Evolutionary conservation across 2,113 vertebrate species (phyloP), one percentile per base, ranked within the genome.

Genomic region (Turdus rufiventris): DNA sequence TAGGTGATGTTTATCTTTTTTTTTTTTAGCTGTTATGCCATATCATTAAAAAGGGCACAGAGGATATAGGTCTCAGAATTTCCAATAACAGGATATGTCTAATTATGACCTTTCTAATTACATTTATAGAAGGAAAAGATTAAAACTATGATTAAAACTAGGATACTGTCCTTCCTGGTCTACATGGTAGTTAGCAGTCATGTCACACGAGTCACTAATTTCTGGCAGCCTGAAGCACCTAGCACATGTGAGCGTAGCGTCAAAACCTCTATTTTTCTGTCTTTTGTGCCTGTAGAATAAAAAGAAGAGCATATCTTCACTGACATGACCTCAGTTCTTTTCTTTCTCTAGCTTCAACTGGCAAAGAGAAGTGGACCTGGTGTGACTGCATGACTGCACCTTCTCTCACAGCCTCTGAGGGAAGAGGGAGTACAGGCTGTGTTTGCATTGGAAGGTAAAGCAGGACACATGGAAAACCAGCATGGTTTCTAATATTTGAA

Each of bases 171-270:
- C 16, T 91, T 20, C 26, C 23, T 53, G 45, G 7, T 54, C 40
- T 48, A 28, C 7, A 9, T 10, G 23, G 42, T 68, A 42, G 23
- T 21, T 43, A 45, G 17, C 21, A 71, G 28, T 51, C 51, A 45
- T 0, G 0, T 45, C 53, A 48, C 2, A 6, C 65, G 54, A 5
- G 40, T 60, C 57, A 36, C 29, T 57, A 63, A 75, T 74, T 88
- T 56, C 48, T 84, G 40, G 19, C 34, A 89, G 48, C 33, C 47
- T 3, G 2, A 79, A 72, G 18, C 12, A 70, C 25, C 3, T 12
- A 47, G 11, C 10, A 18, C 7, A 5, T 14, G 12, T 50, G 15
- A 38, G 4, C 2, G 1, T 18, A 74, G 48, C 2, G 0, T 9
- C 11, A 10, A 77, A 63, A 48, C 45, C 10, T 68, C 2, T 20